phyloP scores from a whole-genome alignment of 2,888 invertebrate genomes.

The Apotomis turbidana region DNA sequence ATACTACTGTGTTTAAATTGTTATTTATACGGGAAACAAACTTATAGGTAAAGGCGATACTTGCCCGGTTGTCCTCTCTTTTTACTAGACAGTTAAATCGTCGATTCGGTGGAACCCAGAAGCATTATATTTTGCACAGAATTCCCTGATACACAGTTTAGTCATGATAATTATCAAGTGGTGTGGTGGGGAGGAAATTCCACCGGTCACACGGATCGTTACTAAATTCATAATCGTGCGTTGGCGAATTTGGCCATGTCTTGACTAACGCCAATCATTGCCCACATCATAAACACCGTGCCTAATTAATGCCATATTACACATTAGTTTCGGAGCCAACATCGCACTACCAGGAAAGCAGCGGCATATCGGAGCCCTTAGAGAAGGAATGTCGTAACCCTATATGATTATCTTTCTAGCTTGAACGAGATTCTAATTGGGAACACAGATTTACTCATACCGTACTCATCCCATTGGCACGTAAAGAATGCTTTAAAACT shows the following conservation, averaged over 20 bases:
- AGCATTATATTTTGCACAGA: too few relatives aligned
- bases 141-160: too few relatives aligned
- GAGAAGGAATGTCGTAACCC: slow-evolving; percentile 1
- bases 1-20: too few relatives aligned
- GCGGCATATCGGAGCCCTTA: not conserved
- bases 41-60: too few relatives aligned
- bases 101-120: too few relatives aligned
- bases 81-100: too few relatives aligned
- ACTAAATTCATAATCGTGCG: not conserved
- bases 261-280: slow-evolving; percentile 7
- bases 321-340: slow-evolving; percentile 15
- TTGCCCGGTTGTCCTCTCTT: too few relatives aligned
- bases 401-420: not conserved
- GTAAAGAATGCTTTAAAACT: slow-evolving; percentile 30
- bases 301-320: slow-evolving; percentile 4
- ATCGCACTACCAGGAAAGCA: slow-evolving; percentile 2
- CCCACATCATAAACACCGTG: slow-evolving; percentile 9
- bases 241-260: not conserved
- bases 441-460: slow-evolving; percentile 30
- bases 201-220: too few relatives aligned
- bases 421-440: slow-evolving; percentile 54
- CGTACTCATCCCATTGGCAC: slow-evolving; percentile 29
- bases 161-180: too few relatives aligned
- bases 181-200: too few relatives aligned
- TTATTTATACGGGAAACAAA: too few relatives aligned